Base-by-base conservation (phyloP, 2,797 vertebrate species). In the Hylomyscus alleni region DNA sequence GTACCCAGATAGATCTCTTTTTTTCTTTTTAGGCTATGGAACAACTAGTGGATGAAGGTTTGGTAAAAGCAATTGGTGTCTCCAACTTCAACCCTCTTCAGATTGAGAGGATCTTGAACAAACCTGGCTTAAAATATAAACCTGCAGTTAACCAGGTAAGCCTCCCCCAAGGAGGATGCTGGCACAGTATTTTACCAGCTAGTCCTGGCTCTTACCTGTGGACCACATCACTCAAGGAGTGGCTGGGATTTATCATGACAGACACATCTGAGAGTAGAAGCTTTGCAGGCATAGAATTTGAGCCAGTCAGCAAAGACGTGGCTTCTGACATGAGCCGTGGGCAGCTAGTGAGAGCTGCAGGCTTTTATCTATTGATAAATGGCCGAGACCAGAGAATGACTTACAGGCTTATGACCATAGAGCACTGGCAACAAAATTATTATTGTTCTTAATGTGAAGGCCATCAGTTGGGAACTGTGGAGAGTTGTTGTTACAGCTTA, bases 81-180 rank as follows among this genome's bases (percentile, higher is more conserved):
- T 99, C 99, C 91, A 99, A 99, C 98, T 99, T 99, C 95, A 99
- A 99, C 98, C 99, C 96, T 89, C 98, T 99, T 4, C 99, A 99
- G 98, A 98, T 98, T 4, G 99, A 99, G 97, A 98, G 98, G 47
- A 96, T 99, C 92, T 98, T 99, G 94, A 99, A 99, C 98, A 99
- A 99, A 94, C 99, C 99, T 0, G 99, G 99, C 15, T 98, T 99
- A 81, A 99, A 99, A 65, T 97, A 99, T 94, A 99, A 99, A 94
- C 99, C 99, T n/a, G 99, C 99, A n/a, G 99, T 97, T 97, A 99
- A 99, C 97, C 99, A 99, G 99, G 99, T 99, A 97, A 93, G 44
- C 26, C 73, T n/a, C 6, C n/a, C 0, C 31, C 6, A 3, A 44
- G 37, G 26, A 15, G 15, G 17, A 7, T 12, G 6, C 40, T 31